phyloP scores from a whole-genome alignment of 2,888 invertebrate species.

The Steinernema carpocapsae region DNA sequence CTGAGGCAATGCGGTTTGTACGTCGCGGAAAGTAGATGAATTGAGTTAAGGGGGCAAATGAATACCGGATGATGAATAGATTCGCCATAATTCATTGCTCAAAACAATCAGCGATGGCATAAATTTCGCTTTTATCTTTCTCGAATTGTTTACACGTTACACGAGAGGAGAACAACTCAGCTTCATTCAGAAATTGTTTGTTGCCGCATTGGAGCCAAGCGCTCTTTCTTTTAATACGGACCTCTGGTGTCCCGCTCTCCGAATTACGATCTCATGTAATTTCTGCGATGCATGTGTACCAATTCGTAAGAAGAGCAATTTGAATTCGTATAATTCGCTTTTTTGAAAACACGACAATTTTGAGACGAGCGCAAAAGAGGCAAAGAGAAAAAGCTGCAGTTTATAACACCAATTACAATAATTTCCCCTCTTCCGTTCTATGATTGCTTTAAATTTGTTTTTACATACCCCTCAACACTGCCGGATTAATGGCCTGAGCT shows the following conservation, averaged over 20 bases:
- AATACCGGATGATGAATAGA: neutral
- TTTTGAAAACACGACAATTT: no score
- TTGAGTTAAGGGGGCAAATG: neutral
- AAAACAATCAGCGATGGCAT: conserved; percentile 23
- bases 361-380: no score
- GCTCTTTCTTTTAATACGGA: no score
- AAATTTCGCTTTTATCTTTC: neutral
- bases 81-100: conserved; percentile 28
- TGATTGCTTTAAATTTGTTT: conserved; percentile 30
- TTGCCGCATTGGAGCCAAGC: no score
- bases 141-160: neutral
- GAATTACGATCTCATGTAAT: no score
- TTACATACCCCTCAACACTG: conserved; percentile 10
- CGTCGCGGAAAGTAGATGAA: conserved; percentile 7
- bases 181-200: no score
- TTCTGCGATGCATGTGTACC: no score
- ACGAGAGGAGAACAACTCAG: neutral
- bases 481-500: conserved; percentile 1
- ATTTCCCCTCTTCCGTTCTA: conserved; percentile 29
- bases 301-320: no score
- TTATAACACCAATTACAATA: conserved; percentile 33
- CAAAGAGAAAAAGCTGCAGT: conserved; percentile 6
- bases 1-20: conserved; percentile 28
- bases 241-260: no score
- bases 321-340: no score